These are phyloP conservation scores for Pyralis farinalis DNA, from an alignment of 2,888 invertebrate species.

Conservation along the genomic window DNA sequence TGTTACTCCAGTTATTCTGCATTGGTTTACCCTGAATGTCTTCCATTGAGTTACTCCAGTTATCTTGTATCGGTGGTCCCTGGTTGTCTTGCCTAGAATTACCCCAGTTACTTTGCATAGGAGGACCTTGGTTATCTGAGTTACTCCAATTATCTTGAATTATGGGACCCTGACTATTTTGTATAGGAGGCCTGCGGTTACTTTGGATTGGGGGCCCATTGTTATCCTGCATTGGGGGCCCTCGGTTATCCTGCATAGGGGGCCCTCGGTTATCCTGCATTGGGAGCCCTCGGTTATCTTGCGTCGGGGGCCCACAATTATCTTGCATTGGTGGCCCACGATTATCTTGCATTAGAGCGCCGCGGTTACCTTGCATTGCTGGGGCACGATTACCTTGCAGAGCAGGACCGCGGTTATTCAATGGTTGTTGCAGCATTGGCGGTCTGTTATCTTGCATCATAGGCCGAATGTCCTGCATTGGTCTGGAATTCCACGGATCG, in stretches of 20 bases:
- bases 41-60: constrained; percentile 2
- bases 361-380: no score
- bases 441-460: constrained; percentile 10
- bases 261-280: constrained; percentile 8
- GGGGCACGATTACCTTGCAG: constrained; percentile 9
- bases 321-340: constrained; percentile 9
- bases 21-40: constrained; percentile 6
- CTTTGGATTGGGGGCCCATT: constrained; percentile 6
- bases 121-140: no score
- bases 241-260: constrained; percentile 8
- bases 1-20: neutral
- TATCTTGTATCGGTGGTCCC: constrained; percentile 4
- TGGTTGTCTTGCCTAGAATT: constrained; percentile 8
- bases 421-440: constrained; percentile 1
- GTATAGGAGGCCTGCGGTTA: constrained; percentile 6
- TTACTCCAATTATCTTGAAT: no score
- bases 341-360: constrained; percentile 7
- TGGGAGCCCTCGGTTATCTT: constrained; percentile 5
- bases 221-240: constrained; percentile 6
- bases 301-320: constrained; percentile 6
- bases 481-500: constrained; percentile 6
- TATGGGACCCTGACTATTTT: constrained; percentile 6
- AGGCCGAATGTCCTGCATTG: constrained; percentile 11
- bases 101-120: constrained; percentile 2
- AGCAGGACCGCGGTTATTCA: neutral